phyloP scores from a whole-genome alignment of 2,888 invertebrate genomes.

The Taphrorychus bicolor region DNA sequence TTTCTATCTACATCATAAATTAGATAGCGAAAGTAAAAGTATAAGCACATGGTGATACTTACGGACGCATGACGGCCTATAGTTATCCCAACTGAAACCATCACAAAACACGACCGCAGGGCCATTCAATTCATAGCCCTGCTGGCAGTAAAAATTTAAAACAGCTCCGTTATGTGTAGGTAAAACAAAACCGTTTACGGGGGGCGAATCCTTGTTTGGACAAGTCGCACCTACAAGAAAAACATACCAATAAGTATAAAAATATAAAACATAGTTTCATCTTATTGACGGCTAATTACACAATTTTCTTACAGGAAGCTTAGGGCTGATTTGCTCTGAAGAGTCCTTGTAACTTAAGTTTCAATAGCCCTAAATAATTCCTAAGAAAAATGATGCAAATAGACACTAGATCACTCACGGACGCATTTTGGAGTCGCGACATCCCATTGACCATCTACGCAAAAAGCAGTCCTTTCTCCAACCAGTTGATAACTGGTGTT shows the following conservation, averaged over 20 bases:
- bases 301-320: too few relatives aligned
- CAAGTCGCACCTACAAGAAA: constrained; percentile 62
- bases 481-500: constrained; percentile 67
- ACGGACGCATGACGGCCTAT: constrained; percentile 72
- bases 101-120: constrained; percentile 73
- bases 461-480: constrained; percentile 75
- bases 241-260: not conserved
- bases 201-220: constrained; percentile 50
- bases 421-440: constrained; percentile 73
- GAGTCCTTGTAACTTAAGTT: too few relatives aligned
- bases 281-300: not conserved
- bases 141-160: constrained; percentile 71
- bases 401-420: too few relatives aligned
- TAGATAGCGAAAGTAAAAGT: too few relatives aligned
- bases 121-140: constrained; percentile 69
- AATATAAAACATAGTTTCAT: too few relatives aligned
- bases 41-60: too few relatives aligned
- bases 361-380: too few relatives aligned
- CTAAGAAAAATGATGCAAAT: not conserved
- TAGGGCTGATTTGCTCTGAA: too few relatives aligned
- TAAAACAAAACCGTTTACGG: constrained; percentile 65
- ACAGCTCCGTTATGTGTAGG: constrained; percentile 64
- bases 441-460: constrained; percentile 75
- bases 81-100: constrained; percentile 73
- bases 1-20: too few relatives aligned